Conservation (phyloP, 2,888 invertebrate genomes). For the Drosophila nr. medialis region DNA sequence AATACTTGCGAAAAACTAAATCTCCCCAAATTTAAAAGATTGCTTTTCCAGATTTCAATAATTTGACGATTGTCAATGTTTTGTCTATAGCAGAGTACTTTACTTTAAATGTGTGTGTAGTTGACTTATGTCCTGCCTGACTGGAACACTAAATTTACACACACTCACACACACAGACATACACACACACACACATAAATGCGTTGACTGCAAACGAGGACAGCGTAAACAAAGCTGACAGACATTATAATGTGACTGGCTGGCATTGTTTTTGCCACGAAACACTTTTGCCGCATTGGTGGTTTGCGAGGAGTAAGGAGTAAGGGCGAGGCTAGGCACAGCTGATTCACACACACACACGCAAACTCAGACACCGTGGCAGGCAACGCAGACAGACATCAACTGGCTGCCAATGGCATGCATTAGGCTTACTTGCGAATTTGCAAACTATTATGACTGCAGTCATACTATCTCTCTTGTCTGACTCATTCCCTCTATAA, state of each 20-base stretch:
- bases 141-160: not conserved
- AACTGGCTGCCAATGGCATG: slow-evolving; percentile 26
- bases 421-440: slow-evolving; percentile 57
- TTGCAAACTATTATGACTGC: slow-evolving; percentile 42
- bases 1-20: too few species aligned
- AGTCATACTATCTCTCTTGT: not conserved
- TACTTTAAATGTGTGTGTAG: not conserved
- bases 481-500: not conserved
- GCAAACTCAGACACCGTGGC: slow-evolving; percentile 1
- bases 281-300: slow-evolving; percentile 18
- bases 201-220: not conserved
- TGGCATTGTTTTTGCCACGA: slow-evolving; percentile 7
- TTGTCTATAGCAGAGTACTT: not conserved
- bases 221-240: slow-evolving; percentile 21
- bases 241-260: slow-evolving; percentile 26
- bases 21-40: too few species aligned
- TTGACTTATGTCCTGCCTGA: not conserved
- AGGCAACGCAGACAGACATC: slow-evolving; percentile 8
- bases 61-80: too few species aligned
- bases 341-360: not conserved
- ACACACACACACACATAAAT: not conserved
- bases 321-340: too few species aligned
- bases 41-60: too few species aligned
- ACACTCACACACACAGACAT: not conserved
- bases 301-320: not conserved